Conservation (phyloP, 2,797 vertebrate genomes). For the Phrynocephalus vlangalii region DNA sequence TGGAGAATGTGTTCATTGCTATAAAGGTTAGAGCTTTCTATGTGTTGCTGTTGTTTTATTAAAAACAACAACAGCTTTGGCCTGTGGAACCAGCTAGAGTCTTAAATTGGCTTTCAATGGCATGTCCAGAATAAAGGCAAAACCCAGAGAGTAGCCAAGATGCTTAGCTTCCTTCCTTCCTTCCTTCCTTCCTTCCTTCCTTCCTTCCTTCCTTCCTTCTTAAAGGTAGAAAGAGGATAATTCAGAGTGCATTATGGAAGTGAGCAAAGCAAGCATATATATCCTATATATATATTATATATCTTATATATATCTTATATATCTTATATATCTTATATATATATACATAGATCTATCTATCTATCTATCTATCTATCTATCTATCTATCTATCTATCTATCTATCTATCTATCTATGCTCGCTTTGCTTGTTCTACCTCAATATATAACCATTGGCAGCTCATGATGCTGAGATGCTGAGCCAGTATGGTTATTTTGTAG, state of each 20-base stretch:
- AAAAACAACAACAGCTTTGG: too few species aligned
- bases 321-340: too few species aligned
- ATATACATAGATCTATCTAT: too few species aligned
- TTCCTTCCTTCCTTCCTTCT: neutral
- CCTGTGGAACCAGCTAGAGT: too few species aligned
- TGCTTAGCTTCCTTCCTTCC: neutral
- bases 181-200: neutral
- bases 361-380: too few species aligned
- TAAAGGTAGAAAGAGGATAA: conserved; percentile 44
- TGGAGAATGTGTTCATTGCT: neutral
- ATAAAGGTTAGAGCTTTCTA: neutral
- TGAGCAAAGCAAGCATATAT: too few species aligned
- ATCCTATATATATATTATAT: conserved; percentile 32
- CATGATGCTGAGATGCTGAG: neutral
- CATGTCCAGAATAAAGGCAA: too few species aligned
- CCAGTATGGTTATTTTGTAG: neutral
- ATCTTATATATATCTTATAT: conserved; percentile 37
- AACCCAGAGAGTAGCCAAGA: neutral
- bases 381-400: too few species aligned
- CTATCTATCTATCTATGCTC: too few species aligned
- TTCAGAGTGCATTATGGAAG: conserved; percentile 32
- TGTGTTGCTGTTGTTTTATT: too few species aligned
- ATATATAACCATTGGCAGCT: neutral
- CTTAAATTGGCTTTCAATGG: too few species aligned
- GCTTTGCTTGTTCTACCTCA: too few species aligned